Evolutionary conservation across 1,140 invertebrate species (phyloP), one percentile per base, ranked within the genome.

Genomic region (Monochamus saltuarius): DNA sequence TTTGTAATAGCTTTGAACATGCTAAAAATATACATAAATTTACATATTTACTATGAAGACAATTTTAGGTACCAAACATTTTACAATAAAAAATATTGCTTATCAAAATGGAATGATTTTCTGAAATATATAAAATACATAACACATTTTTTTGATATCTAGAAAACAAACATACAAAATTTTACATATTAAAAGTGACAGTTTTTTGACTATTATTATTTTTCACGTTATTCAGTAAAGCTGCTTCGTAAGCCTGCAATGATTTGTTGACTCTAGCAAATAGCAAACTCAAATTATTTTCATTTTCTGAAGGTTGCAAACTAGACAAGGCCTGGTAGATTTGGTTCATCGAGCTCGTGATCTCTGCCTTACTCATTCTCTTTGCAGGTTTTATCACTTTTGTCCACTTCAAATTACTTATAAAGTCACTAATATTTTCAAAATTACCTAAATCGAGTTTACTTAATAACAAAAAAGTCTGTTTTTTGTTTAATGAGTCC

Each of bases 261-360:
- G 65, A 64, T 62, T 75, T 75, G 53, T 71, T 74, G 29, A 73
- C 64, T 60, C 66, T 71, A 7, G 73, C 75, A 67, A 69, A 75
- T 35, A 75, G 58, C n/a, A 76, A 51, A 62, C 66, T 72, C 14
- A 73, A 53, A 36, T 70, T 64, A 46, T 75, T 70, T 16, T 76
- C 75, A 36, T 67, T 56, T 34, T 75, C 72, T 22, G 64, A 17
- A 8, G 73, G 69, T 47, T 69, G 53, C 17, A 76, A 42, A 54
- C 37, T 59, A 11, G 66, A 67, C 49, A 75, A 67, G 13, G 61
- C 42, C 35, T 71, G 51, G 59, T 71, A 76, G 56, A 75, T 69
- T 62, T 71, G 62, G 55, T 69, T 70, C 63, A 76, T 67, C 1
- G 69, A 63, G 10, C 57, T 43, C 10, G 56, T 45, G 14, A 76